Base-by-base conservation (phyloP, 2,888 invertebrate species). In the Phalera bucephala region DNA sequence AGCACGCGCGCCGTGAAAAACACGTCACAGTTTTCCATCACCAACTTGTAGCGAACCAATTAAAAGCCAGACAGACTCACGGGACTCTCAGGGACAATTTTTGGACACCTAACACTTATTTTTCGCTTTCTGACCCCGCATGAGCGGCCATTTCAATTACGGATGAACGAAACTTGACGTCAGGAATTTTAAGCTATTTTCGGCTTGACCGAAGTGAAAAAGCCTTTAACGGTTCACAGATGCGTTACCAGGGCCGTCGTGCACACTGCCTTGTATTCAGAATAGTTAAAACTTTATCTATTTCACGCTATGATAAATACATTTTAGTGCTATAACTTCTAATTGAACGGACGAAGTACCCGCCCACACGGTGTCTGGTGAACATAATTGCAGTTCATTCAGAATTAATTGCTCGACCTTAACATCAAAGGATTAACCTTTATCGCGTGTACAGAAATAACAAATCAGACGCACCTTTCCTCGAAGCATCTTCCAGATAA, bases 131-230 rank as follows among this genome's bases (percentile, higher is more conserved):
- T n/a, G n/a, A n/a, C n/a, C n/a, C n/a, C n/a, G n/a, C n/a, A n/a
- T n/a, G n/a, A n/a, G n/a, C n/a, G n/a, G n/a, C n/a, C n/a, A n/a
- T n/a, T n/a, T n/a, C n/a, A n/a, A n/a, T n/a, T 66, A 73, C 61
- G 67, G 64, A 39, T 58, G 64, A 71, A 54, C 55, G 64, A 63
- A 70, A 67, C 62, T 68, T 59, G 63, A 72, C 57, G 64, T 67
- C 53, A 53, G 64, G 64, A 69, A 68, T 73, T 77, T 72, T 55
- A 52, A 58, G 66, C 65, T 75, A 76, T 79, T 76, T 75, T 74
- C 65, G 46, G 57, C 60, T 68, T 72, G 69, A 69, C 69, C 72
- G 70, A 59, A 63, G 54, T 41, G 35, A 52, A 53, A 45, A 56
- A 39, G n/a, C 64, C 64, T 65, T 70, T 59, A 64, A 59, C 60